phyloP scores from a whole-genome alignment of 1,140 invertebrate genomes.

The Palaemon carinicauda region DNA sequence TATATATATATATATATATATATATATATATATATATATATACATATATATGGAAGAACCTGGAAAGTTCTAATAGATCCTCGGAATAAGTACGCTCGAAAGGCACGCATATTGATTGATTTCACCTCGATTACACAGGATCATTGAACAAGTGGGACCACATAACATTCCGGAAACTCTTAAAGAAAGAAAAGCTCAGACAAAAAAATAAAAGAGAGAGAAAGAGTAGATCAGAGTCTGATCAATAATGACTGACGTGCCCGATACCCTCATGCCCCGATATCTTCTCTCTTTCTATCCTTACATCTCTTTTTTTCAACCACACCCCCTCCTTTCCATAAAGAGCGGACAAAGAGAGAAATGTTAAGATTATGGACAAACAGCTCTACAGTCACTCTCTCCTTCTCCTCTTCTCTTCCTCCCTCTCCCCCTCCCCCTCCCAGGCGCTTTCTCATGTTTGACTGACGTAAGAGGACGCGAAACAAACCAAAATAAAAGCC shows the following conservation, averaged over 20 bases:
- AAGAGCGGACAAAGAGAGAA: constrained; percentile 40
- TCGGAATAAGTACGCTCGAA: too few relatives aligned
- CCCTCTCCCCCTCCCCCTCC: too few relatives aligned
- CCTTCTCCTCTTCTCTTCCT: too few relatives aligned
- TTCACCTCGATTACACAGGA: too few relatives aligned
- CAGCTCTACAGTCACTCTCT: not conserved
- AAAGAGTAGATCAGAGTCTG: not conserved
- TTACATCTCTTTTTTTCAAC: too few relatives aligned
- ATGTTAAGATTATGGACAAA: constrained; percentile 50
- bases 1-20: constrained; percentile 7
- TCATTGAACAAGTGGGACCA: too few relatives aligned
- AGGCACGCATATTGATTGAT: too few relatives aligned
- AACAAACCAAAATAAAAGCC: constrained; percentile 31
- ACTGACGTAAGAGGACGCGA: constrained; percentile 30
- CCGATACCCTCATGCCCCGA: not conserved
- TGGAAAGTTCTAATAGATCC: too few relatives aligned
- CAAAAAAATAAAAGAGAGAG: not conserved
- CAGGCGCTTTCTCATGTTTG: not conserved
- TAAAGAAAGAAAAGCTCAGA: not conserved
- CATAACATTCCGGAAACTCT: not conserved
- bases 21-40: not conserved
- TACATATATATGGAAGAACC: constrained; percentile 1
- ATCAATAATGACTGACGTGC: constrained; percentile 20
- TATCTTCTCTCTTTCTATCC: too few relatives aligned
- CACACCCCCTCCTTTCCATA: not conserved